Evolutionary conservation across 1,140 invertebrate species (phyloP), one percentile per base, ranked within the genome.

Genomic region (Arion vulgaris): DNA sequence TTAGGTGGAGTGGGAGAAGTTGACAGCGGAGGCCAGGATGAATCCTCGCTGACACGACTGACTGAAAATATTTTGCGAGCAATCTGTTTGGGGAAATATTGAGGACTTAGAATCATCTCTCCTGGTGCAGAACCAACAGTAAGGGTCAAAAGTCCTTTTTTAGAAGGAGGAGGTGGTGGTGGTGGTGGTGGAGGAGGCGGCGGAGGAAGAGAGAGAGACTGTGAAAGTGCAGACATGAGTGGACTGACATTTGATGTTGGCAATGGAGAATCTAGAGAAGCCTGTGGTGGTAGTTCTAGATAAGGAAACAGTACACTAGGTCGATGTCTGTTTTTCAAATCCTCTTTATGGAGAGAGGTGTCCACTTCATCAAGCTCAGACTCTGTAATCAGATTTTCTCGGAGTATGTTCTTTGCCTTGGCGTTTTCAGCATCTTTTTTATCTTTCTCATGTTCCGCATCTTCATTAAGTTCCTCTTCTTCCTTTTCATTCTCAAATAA

Each of bases 11-110:
- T 45, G 1, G 78, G 28, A 7, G 80, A 76, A 32, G 87, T 80
- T 13, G 80, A 53, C 7, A 80, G 49, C 32, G 38, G 51, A 39
- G 86, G 77, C n/a, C 77, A 85, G n/a, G 78, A 76, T 0, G 36
- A 9, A 36, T 80, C 68, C 39, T 86, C 84, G 39, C 39, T 62
- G 38, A 90, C 90, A 78, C 86, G 84, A 57, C 87, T 90, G 23
- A 91, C 90, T 53, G 89, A 90, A 72, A 91, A 91, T 45, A 91
- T 87, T 82, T 91, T 91, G 80, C 89, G 89, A 57, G 89, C 89
- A 83, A 87, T 88, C 13, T 85, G 87, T 39, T 85, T 86, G 23
- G 83, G 85, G 80, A 84, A 87, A 69, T 90, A 91, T 80, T 91
- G 90, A 19, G 89, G 90, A 83, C 89, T 89, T 11, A 90, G 81